Evolutionary conservation across 2,888 invertebrate genomes (phyloP).

Genomic region (Noctua fimbriata): DNA sequence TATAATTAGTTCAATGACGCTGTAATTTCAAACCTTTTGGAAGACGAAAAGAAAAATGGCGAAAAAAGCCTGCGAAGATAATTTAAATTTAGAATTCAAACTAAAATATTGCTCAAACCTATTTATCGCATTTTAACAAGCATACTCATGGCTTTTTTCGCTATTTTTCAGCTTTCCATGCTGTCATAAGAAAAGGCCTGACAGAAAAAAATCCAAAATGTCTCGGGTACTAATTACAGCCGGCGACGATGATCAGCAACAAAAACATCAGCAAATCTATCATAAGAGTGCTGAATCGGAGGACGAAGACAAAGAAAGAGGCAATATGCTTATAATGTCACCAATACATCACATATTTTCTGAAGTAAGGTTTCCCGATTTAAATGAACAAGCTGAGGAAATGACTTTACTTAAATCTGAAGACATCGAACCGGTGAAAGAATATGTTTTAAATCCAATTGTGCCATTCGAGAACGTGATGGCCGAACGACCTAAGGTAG

Average conservation of each 20-base stretch:
- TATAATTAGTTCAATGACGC: constrained; percentile 2
- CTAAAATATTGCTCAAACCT: background rate
- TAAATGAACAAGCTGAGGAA: background rate
- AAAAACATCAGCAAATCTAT: background rate
- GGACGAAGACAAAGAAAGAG: background rate
- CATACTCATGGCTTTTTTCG: constrained; percentile 74
- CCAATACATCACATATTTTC: background rate
- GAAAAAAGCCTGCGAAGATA: constrained; percentile 68
- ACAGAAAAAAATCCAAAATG: constrained; percentile 9
- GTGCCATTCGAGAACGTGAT: too few species aligned
- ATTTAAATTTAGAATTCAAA: background rate
- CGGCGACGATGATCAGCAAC: constrained; percentile 3
- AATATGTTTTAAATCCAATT: constrained; percentile 7
- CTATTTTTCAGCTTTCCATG: constrained; percentile 74
- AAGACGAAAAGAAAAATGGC: constrained; percentile 69
- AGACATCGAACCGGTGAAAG: background rate
- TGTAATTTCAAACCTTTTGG: background rate
- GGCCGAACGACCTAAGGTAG: background rate
- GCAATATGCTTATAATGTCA: background rate
- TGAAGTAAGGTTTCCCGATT: background rate
- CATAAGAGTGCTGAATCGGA: background rate
- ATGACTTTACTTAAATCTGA: background rate
- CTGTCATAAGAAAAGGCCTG: constrained; percentile 53
- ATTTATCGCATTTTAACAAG: constrained; percentile 16
- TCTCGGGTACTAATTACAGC: background rate